Conservation (phyloP, 2,797 vertebrate genomes). For the Squalus acanthias region DNA sequence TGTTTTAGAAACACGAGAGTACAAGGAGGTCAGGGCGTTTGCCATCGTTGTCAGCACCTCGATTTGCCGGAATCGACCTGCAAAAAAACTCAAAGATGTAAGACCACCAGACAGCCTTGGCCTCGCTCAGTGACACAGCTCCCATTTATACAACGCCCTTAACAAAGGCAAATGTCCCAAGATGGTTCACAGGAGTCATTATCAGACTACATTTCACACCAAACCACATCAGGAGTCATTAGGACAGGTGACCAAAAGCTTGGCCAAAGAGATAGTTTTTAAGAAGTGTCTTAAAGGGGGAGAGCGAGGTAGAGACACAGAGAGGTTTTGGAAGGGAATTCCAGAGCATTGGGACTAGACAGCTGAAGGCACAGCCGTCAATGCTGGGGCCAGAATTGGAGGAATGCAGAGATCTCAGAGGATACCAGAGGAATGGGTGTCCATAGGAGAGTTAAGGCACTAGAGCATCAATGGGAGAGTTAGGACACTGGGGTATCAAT, state of each 20-base stretch:
- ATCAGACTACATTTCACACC: neutral
- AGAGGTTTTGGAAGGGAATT: neutral
- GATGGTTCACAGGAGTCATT: neutral
- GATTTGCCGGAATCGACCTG: constrained; percentile 87
- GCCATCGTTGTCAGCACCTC: constrained; percentile 75
- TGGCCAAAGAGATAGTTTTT: neutral
- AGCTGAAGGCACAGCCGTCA: neutral
- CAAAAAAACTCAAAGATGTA: neutral
- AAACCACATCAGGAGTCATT: neutral
- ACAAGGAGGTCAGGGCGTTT: constrained; percentile 82
- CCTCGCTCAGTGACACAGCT: neutral
- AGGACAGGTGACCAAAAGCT: neutral
- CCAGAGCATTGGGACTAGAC: neutral
- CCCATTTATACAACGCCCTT: neutral
- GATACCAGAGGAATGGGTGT: neutral
- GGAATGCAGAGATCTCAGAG: neutral
- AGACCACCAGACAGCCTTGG: neutral
- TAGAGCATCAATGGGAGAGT: neutral
- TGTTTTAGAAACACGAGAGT: constrained; percentile 79
- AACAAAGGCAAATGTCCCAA: neutral
- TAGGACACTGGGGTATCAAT: no score
- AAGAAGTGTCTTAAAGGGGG: neutral
- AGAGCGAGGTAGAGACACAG: neutral
- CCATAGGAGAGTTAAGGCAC: neutral
- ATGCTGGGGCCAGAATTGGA: neutral